phyloP scores from a whole-genome alignment of 2,888 invertebrate genomes.

The Platycheirus rosarum region DNA sequence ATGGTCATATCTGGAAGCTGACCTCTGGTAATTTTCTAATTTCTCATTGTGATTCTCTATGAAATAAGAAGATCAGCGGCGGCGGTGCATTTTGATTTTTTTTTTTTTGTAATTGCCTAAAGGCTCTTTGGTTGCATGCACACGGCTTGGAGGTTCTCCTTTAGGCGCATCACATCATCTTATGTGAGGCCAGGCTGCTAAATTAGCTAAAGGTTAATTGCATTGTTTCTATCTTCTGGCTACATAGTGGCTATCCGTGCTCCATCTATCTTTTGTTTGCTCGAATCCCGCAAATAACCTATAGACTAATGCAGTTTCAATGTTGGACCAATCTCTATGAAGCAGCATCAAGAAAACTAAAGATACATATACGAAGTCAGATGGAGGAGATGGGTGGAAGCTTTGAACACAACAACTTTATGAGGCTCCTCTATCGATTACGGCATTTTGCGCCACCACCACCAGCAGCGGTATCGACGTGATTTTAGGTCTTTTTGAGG shows the following conservation, averaged over 20 bases:
- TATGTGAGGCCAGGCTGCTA: slow-evolving; percentile 63
- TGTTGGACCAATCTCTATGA: slow-evolving; percentile 47
- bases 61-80: slow-evolving; percentile 14
- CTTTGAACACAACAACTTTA: slow-evolving; percentile 45
- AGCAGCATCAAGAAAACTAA: neutral
- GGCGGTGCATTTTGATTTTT: slow-evolving; percentile 17
- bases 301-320: slow-evolving; percentile 67
- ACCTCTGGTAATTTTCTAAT: slow-evolving; percentile 68
- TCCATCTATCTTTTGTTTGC: slow-evolving; percentile 67
- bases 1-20: slow-evolving; percentile 59
- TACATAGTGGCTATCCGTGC: slow-evolving; percentile 62
- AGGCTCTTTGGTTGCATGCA: slow-evolving; percentile 45
- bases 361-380: neutral
- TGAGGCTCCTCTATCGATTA: slow-evolving; percentile 67
- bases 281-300: slow-evolving; percentile 29
- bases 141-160: slow-evolving; percentile 4
- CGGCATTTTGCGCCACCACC: slow-evolving; percentile 69
- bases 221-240: slow-evolving; percentile 62
- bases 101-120: neutral
- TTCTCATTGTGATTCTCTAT: slow-evolving; percentile 53
- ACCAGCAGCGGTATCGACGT: slow-evolving; percentile 59
- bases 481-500: slow-evolving; percentile 66
- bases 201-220: slow-evolving; percentile 73
- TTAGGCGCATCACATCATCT: slow-evolving; percentile 49
- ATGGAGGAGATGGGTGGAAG: neutral